Conservation (phyloP, 2,888 invertebrate genomes). For the Ethmia dodecea region DNA sequence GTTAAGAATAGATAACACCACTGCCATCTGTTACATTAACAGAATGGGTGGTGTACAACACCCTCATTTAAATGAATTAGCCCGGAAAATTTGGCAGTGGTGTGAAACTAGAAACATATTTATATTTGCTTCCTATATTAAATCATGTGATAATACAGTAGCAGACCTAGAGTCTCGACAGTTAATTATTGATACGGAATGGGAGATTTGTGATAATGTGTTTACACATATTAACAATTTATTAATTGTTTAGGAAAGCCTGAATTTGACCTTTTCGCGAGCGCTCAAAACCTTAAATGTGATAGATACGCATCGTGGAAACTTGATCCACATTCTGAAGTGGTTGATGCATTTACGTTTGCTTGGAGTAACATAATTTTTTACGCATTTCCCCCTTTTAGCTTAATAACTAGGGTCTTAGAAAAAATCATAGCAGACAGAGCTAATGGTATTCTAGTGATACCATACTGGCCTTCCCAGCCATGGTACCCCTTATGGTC, state of each 20-base stretch:
- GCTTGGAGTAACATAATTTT: slow-evolving; percentile 11
- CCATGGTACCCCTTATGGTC: slow-evolving; percentile 14
- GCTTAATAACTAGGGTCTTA: slow-evolving; percentile 9
- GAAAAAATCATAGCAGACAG: slow-evolving; percentile 14
- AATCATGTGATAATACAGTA: not conserved
- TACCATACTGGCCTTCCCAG: slow-evolving; percentile 14
- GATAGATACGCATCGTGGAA: slow-evolving; percentile 13
- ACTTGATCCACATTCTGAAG: slow-evolving; percentile 14
- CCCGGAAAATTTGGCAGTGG: slow-evolving; percentile 8
- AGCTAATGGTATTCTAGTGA: slow-evolving; percentile 12
- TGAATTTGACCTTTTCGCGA: slow-evolving; percentile 18
- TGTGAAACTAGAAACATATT: slow-evolving; percentile 10
- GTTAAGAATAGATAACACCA: slow-evolving; percentile 13
- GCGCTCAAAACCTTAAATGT: slow-evolving; percentile 7
- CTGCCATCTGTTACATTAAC: slow-evolving; percentile 12
- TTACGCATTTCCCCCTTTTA: slow-evolving; percentile 17
- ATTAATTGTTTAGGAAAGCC: slow-evolving; percentile 10
- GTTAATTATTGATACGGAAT: slow-evolving; percentile 12
- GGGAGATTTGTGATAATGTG: slow-evolving; percentile 9
- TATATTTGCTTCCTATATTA: slow-evolving; percentile 14
- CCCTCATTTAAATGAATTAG: slow-evolving; percentile 6
- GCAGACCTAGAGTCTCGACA: slow-evolving; percentile 14
- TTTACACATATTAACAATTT: slow-evolving; percentile 10
- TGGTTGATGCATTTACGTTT: slow-evolving; percentile 15
- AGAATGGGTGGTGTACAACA: slow-evolving; percentile 10